A percentile compares a stretch with the other conserved stretches of the same genome.
phyloP scores from a whole-genome alignment of 1,140 invertebrate species.

The Pectinophora gossypiella region DNA sequence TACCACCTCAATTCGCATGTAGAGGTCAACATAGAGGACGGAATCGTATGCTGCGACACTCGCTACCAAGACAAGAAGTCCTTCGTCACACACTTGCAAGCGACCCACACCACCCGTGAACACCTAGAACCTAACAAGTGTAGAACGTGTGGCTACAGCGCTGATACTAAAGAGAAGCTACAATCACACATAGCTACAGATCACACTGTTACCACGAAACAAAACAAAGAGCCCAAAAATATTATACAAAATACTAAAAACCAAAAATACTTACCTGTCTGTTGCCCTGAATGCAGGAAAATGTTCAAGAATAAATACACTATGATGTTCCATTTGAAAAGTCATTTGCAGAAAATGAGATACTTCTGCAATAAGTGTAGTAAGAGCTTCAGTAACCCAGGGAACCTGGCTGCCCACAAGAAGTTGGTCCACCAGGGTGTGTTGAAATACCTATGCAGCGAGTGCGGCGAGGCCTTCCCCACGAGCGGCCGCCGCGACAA shows the following conservation, averaged over 20 bases:
- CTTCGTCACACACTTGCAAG: conserved; percentile 39
- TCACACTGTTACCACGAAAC: conserved; percentile 18
- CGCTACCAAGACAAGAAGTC: conserved; percentile 27
- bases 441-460: conserved; percentile 30
- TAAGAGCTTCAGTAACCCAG: conserved; percentile 31
- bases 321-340: conserved; percentile 44
- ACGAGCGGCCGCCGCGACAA: conserved; percentile 36
- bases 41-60: conserved; percentile 34
- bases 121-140: conserved; percentile 10
- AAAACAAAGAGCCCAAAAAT: conserved; percentile 6
- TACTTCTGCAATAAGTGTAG: conserved; percentile 38
- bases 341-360: conserved; percentile 15
- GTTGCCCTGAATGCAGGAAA: conserved; percentile 50
- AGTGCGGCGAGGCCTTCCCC: conserved; percentile 55
- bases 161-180: conserved; percentile 18
- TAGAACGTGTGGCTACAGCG: conserved; percentile 33
- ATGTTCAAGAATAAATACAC: conserved; percentile 59
- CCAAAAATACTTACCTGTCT: conserved; percentile 44
- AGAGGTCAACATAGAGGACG: conserved; percentile 27
- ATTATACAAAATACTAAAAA: conserved; percentile 23
- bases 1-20: conserved; percentile 47
- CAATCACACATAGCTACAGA: conserved; percentile 27
- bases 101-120: conserved; percentile 22
- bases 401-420: conserved; percentile 35
- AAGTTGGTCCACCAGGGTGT: conserved; percentile 41